Conservation (phyloP, 2,113 vertebrate genomes). For the Litocranius walleri region DNA sequence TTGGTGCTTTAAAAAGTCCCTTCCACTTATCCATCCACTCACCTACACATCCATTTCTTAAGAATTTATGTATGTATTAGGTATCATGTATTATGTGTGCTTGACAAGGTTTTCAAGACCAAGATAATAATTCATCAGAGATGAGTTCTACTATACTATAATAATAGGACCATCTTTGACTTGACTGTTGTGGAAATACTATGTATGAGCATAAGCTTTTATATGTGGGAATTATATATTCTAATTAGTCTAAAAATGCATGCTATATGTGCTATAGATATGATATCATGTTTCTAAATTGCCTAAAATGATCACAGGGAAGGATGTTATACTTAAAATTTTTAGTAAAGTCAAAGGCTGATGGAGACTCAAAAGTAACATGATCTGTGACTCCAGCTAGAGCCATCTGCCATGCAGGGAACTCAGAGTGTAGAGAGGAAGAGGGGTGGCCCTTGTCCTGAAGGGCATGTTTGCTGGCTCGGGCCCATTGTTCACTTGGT, state of each 20-base stretch:
- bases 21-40: neutral
- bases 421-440: neutral
- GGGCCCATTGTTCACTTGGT: neutral
- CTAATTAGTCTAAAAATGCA: slow-evolving; percentile 22
- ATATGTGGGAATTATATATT: slow-evolving; percentile 15
- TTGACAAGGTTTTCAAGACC: neutral
- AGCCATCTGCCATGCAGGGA: neutral
- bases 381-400: neutral
- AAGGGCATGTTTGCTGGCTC: neutral
- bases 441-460: neutral
- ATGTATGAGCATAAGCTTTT: neutral
- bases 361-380: neutral
- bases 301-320: neutral
- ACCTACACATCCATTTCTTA: neutral
- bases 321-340: neutral
- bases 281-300: slow-evolving; percentile 5
- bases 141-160: neutral
- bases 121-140: slow-evolving; percentile 18
- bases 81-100: neutral
- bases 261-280: neutral
- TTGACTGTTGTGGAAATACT: neutral
- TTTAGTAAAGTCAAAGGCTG: neutral
- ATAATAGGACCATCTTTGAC: slow-evolving; percentile 1
- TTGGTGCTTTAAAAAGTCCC: slow-evolving; percentile 1
- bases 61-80: neutral